These are phyloP conservation scores for Nematolebias whitei DNA, from an alignment of 2,113 vertebrate genomes.

Conservation along the genomic window DNA sequence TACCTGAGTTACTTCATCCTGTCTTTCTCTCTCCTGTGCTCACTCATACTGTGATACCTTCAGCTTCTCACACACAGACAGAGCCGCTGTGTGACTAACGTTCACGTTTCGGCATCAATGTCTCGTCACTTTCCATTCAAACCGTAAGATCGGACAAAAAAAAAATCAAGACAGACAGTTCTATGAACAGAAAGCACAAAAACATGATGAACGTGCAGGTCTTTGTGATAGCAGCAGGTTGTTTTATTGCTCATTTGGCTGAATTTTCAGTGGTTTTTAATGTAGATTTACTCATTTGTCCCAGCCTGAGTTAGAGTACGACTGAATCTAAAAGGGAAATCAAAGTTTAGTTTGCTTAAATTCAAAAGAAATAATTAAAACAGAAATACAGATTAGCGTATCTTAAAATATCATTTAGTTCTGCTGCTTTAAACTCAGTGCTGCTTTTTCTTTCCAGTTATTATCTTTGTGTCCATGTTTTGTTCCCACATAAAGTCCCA, in stretches of 20 bases:
- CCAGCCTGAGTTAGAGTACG: background rate
- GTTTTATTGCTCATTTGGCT: background rate
- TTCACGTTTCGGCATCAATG: constrained; percentile 18
- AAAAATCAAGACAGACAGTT: background rate
- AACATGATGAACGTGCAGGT: background rate
- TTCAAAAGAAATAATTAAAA: too few relatives aligned
- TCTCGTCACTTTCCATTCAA: constrained; percentile 41
- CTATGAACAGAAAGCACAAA: background rate
- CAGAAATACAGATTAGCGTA: too few relatives aligned
- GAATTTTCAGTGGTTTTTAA: background rate
- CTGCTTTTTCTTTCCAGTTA: too few relatives aligned
- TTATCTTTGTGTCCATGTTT: too few relatives aligned
- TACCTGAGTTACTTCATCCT: constrained; percentile 56
- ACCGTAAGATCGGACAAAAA: constrained; percentile 17
- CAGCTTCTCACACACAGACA: background rate
- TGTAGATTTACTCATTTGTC: background rate
- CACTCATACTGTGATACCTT: constrained; percentile 17
- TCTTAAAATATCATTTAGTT: too few relatives aligned
- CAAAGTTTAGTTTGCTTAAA: background rate
- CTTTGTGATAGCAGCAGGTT: background rate
- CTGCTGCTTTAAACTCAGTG: too few relatives aligned
- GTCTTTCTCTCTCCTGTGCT: constrained; percentile 46
- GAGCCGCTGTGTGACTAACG: constrained; percentile 18
- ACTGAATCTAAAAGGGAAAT: background rate
- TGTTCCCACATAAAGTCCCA: too few relatives aligned